phyloP scores from a whole-genome alignment of 2,888 invertebrate genomes.

The Globia sparganii region DNA sequence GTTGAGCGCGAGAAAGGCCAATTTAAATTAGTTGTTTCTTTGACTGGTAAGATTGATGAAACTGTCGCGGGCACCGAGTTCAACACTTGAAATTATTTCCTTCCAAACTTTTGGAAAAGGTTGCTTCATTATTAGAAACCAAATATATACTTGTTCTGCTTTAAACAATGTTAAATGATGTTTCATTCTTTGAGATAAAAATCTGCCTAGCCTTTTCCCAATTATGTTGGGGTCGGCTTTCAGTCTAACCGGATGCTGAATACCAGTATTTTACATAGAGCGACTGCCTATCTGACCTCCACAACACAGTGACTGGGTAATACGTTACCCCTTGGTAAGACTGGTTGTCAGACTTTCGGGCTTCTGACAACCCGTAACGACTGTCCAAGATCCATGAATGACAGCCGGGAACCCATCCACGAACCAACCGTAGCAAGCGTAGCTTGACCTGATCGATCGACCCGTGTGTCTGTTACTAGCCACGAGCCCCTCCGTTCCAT shows the following conservation, averaged over 20 bases:
- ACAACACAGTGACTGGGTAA: not conserved
- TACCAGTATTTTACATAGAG: not conserved
- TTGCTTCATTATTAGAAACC: constrained; percentile 53
- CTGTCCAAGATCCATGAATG: too few species aligned
- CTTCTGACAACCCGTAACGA: not conserved
- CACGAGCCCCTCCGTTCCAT: not conserved
- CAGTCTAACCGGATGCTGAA: not conserved
- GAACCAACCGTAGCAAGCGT: not conserved
- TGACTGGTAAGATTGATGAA: constrained; percentile 75
- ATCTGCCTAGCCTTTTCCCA: not conserved
- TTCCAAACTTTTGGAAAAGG: constrained; percentile 56
- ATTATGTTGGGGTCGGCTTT: too few species aligned
- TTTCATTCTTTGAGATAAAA: constrained; percentile 12
- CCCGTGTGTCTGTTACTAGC: not conserved
- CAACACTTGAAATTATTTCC: constrained; percentile 64
- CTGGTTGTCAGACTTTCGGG: not conserved
- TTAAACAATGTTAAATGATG: constrained; percentile 35
- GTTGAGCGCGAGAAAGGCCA: constrained; percentile 66
- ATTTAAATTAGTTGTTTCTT: constrained; percentile 75
- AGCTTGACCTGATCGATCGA: not conserved
- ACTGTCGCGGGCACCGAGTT: constrained; percentile 71
- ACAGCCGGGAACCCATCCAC: too few species aligned
- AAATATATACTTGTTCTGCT: constrained; percentile 49
- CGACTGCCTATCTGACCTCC: too few species aligned
- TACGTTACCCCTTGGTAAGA: not conserved